Base-by-base conservation (phyloP, 2,113 vertebrate genomes). In the Athene noctua region DNA sequence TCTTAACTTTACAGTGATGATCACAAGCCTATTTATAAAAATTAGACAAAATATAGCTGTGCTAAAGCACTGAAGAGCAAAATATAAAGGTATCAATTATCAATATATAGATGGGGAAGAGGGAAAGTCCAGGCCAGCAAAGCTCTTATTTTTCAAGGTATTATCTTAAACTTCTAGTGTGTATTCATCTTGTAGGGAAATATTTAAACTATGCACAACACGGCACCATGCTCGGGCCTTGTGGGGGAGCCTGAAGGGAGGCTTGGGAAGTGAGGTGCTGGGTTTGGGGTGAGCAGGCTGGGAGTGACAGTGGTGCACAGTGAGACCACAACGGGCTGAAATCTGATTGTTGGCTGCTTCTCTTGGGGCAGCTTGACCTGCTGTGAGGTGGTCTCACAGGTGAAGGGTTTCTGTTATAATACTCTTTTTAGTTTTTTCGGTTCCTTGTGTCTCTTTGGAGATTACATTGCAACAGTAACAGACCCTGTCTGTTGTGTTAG, bases 191-290 rank as follows among this genome's bases (percentile, higher is more conserved):
- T 46, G 7, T 0, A 30, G 13, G 18, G 52, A 40, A 21, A 51
- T 34, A 5, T 11, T 47, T 5, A 20, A 52, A 5, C 11, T 44
- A 5, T 13, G 26, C 10, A 2, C 2, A 30, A 0, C 7, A 14
- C 1, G 30, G 36, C 25, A 11, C 22, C 23, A 3, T 2, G 4
- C 44, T 78, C 13, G 26, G 32, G 47, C 21, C 57, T 26, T 8
- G 6, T 3, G 44, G 44, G 3, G 62, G 36, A 65, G 42, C 27
- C 25, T 9, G 13, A 0, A 0, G 1, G 36, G 42, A 59, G 5
- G 5, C 58, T 59, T 36, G 55, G 42, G 70, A 20, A 51, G 23
- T 1, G 54, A 27, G 32, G 36, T 11, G 17, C 42, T 42, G 29
- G 2, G 51, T 32, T 20, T 0, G 3, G 6, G 38, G 26, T n/a